Conservation (phyloP, 2,888 invertebrate genomes). For the Drosophila mulleri region DNA sequence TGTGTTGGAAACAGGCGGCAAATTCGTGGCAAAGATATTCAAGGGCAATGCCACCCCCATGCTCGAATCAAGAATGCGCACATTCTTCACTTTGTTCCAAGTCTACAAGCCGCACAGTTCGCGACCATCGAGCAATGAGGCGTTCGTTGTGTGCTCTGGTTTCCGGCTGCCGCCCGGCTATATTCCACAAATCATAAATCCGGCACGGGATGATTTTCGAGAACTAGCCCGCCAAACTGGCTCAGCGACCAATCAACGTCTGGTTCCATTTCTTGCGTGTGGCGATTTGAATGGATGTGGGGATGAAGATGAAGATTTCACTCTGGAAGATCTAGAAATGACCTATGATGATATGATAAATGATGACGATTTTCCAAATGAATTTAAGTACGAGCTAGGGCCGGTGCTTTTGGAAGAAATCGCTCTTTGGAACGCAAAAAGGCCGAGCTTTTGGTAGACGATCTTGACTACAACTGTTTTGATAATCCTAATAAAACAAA, state of each 20-base stretch:
- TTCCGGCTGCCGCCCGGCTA: conserved; percentile 94
- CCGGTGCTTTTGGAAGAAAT: conserved; percentile 28
- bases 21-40: conserved; percentile 99
- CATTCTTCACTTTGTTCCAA: conserved; percentile 97
- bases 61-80: conserved; percentile 94
- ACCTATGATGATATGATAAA: conserved; percentile 50
- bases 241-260: conserved; percentile 89
- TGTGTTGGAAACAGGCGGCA: conserved; percentile 94
- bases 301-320: conserved; percentile 87
- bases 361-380: conserved; percentile 35
- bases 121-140: conserved; percentile 98
- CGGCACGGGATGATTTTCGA: conserved; percentile 91
- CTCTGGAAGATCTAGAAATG: conserved; percentile 19
- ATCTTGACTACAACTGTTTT: no score
- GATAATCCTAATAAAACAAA: background rate
- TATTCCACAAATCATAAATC: conserved; percentile 90
- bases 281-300: conserved; percentile 89
- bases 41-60: conserved; percentile 96
- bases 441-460: no score
- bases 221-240: conserved; percentile 91
- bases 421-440: background rate
- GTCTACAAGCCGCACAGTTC: conserved; percentile 98
- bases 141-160: conserved; percentile 96
- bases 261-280: conserved; percentile 97
- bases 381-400: conserved; percentile 27